Evolutionary conservation across 2,888 invertebrate species (phyloP), one percentile per base, ranked within the genome.

Genomic region (Dasysyrphus tricinctus): DNA sequence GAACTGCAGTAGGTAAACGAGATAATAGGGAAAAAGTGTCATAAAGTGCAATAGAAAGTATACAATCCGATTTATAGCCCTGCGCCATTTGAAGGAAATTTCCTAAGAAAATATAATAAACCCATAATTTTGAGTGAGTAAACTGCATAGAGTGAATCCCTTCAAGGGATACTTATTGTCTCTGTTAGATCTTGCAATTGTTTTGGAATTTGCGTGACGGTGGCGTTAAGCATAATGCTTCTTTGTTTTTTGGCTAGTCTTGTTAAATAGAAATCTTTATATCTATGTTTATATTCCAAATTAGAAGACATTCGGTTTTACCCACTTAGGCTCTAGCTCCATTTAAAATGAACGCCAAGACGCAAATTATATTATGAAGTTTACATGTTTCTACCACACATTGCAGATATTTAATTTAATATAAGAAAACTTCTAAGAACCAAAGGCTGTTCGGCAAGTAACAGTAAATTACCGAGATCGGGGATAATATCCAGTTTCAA

Each of bases 11-110:
- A 29, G 29, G 42, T 0, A 63, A 63, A 63, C 12, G 11, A 3
- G 59, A 12, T 34, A 47, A 44, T 19, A 47, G 49, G 59, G 12
- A 49, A 47, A 44, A 34, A 47, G 49, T 49, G 34, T 67, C 67
- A 49, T 67, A 19, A 65, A 65, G 47, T 44, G 11, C 34, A 49
- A 67, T 49, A 14, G 19, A 67, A 63, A 63, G n/a, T 34, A 49
- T 12, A 47, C 37, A 67, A 49, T 34, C 34, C 49, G 8, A 67
- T 67, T 47, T 47, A 67, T 24, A 24, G 5, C 47, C 3, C 32
- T 19, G 47, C 37, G 47, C 49, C 37, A 19, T 49, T 67, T 34
- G 14, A 19, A 47, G 11, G 16, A 47, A 32, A 19, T 47, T 65
- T 47, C 0, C 32, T 12, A 12, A 61, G 59, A 61, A 39, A 39